Base-by-base conservation (phyloP, 2,888 invertebrate genomes). In the Pharmacophagus antenor region DNA sequence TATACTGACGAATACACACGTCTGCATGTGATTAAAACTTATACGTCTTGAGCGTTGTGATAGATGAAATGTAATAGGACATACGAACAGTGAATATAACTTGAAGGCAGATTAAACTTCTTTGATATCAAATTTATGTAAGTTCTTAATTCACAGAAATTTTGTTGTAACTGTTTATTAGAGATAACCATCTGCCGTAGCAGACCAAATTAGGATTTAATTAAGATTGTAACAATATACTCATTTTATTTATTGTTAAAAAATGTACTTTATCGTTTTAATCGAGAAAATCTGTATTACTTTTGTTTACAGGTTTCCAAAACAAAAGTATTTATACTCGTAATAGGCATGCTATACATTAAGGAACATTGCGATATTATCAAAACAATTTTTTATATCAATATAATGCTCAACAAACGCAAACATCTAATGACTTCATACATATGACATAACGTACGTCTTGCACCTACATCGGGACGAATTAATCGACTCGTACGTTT, bases 401-500 rank as follows among this genome's bases (percentile, higher is more conserved):
- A n/a, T n/a, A n/a, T n/a, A n/a, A n/a, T n/a, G n/a, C n/a, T n/a
- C n/a, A n/a, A n/a, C n/a, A n/a, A 57, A 21, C 25, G 20, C 42
- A 48, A 27, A n/a, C 56, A 50, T 44, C 52, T 47, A 37, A 47
- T 31, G 58, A 23, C 58, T 52, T 47, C 46, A 52, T 58, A 52
- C 52, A 46, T n/a, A 21, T 50, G 6, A 42, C 56, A 49, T 41
- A 27, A 31, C 44, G 46, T 27, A 17, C 41, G 10, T 48, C 7
- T n/a, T 17, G 31, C 55, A 42, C 25, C 42, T 58, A 42, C 15
- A 65, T 61, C 66, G 65, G 63, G 62, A 66, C 64, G 63, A 65
- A 70, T 65, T 62, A 59, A 61, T 61, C 64, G 65, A 63, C 61
- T 42, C 41, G 58, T 60, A 68, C 67, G 71, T 73, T 71, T 68